Evolutionary conservation across 2,797 vertebrate genomes (phyloP), one percentile per base, ranked within the genome.

Genomic region (Uromys caudimaculatus): DNA sequence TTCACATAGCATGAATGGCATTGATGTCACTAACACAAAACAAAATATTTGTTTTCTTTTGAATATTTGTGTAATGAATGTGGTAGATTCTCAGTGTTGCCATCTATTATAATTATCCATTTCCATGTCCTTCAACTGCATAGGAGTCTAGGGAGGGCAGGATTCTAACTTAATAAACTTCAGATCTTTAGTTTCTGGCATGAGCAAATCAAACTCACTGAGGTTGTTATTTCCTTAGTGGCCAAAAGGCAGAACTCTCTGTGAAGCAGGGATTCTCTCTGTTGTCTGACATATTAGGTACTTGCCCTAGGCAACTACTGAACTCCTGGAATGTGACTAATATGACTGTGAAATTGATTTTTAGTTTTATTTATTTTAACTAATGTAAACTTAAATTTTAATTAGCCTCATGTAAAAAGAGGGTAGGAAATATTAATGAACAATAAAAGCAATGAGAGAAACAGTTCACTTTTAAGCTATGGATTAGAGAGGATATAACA

Each of bases 321-420:
- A 67, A 35, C 38, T 52, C 3, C 52, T 60, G 10, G 41, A 87
- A 50, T 82, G 38, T 24, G 38, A 1, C 24, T n/a, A 54, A 16
- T 41, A 27, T 84, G 41, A 62, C 44, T 60, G 19, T 56, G 32
- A 24, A 60, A 64, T 38, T 69, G 83, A 64, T 23, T 69, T 60
- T 93, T 60, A 50, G 67, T 77, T 85, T 71, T 35, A 44, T 54
- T 89, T 64, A 54, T 84, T 76, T 89, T 87, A 69, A 54, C 81
- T 71, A 44, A 50, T 64, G 19, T 62, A 91, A 73, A 85, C 47
- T 60, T 29, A 92, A 92, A 82, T 82, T n/a, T 67, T 52, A 89
- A 75, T 88, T 84, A 64, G 5, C 3, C 7, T 38, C 29, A 54
- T 32, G 1, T 58, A 44, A 86, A 69, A 73, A 73, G 41, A 94